phyloP scores from a whole-genome alignment of 2,797 vertebrate genomes.

The Aphelocoma californica region DNA sequence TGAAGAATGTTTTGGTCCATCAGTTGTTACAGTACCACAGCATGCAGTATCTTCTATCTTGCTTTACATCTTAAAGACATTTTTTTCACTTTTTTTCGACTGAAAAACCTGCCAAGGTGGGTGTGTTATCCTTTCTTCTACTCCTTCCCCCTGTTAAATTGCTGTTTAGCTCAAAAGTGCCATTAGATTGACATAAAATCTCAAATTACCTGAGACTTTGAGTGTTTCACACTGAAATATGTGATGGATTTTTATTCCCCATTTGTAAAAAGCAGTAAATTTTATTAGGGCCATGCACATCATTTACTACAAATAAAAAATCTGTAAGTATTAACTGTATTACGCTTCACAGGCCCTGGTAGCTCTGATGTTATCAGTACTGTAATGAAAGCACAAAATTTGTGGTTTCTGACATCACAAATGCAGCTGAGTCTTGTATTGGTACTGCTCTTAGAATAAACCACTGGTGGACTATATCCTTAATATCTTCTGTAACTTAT shows the following conservation, averaged over 20 bases:
- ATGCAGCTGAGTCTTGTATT: neutral
- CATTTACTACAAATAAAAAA: neutral
- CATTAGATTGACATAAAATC: neutral
- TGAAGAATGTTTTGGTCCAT: neutral
- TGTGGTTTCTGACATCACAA: neutral
- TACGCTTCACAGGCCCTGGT: neutral
- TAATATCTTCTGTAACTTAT: neutral
- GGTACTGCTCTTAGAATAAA: neutral
- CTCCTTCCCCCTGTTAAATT: neutral
- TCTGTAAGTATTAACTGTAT: neutral
- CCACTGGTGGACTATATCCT: neutral
- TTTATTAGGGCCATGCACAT: neutral
- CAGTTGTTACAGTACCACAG: neutral
- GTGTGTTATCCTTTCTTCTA: neutral
- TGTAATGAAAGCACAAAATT: neutral
- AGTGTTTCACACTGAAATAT: neutral
- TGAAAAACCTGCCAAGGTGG: neutral
- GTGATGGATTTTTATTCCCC: neutral
- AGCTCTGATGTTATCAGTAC: neutral
- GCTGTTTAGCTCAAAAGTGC: neutral
- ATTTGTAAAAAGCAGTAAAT: neutral
- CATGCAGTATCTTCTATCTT: neutral
- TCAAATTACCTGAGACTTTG: neutral
- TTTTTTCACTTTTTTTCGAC: neutral
- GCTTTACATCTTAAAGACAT: neutral